These are phyloP conservation scores for Centrocercus urophasianus DNA, from an alignment of 2,113 vertebrate species.

Conservation along the genomic window DNA sequence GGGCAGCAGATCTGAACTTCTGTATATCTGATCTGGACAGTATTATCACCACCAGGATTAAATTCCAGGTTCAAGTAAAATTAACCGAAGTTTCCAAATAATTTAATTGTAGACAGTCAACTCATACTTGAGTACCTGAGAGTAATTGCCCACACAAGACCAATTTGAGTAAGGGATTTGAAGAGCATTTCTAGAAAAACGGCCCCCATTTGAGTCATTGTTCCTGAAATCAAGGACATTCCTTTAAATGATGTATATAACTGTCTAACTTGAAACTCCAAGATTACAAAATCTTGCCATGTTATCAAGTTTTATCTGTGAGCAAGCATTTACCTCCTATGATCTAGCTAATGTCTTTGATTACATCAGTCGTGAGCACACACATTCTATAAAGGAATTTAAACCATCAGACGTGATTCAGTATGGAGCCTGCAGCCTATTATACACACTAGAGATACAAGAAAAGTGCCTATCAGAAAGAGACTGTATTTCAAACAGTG, in stretches of 20 bases:
- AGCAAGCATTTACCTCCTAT: fast-evolving
- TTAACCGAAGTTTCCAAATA: not conserved
- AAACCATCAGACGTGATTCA: not conserved
- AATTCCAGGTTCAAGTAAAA: not conserved
- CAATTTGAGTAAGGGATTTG: not conserved
- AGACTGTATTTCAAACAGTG: not conserved
- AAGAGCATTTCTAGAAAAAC: not conserved
- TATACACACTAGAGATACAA: not conserved
- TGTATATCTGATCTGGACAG: not conserved
- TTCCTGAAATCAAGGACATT: not conserved
- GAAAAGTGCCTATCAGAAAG: not conserved
- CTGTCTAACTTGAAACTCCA: not conserved
- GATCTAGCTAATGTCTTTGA: not conserved
- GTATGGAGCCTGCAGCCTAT: not conserved
- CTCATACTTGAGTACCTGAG: not conserved
- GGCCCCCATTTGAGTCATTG: no score
- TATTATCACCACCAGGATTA: not conserved
- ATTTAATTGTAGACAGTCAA: not conserved
- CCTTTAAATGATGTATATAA: not conserved
- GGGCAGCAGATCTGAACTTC: not conserved
- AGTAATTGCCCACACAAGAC: not conserved
- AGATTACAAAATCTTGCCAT: not conserved
- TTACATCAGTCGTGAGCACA: not conserved
- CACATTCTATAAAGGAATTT: not conserved
- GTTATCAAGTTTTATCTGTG: not conserved